phyloP scores from a whole-genome alignment of 2,113 vertebrate species.

The Lagenorhynchus albirostris region DNA sequence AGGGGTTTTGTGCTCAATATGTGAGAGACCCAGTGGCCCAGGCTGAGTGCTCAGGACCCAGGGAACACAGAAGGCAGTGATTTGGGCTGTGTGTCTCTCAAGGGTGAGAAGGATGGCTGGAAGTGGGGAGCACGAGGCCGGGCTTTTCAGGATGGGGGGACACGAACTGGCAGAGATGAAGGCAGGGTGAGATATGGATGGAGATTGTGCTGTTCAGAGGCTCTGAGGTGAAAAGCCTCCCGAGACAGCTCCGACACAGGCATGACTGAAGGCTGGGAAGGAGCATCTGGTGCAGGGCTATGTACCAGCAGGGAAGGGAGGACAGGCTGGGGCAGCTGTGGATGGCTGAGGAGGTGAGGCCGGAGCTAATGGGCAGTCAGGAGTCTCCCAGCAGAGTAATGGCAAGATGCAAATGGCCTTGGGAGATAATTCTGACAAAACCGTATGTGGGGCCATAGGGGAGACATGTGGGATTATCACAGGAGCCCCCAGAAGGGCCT shows the following conservation, averaged over 20 bases:
- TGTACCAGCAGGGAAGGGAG: background rate
- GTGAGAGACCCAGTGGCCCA: background rate
- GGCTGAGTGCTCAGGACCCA: background rate
- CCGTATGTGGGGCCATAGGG: background rate
- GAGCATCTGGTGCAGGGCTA: background rate
- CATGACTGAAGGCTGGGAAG: background rate
- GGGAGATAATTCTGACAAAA: background rate
- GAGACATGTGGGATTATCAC: background rate
- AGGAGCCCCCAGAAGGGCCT: background rate
- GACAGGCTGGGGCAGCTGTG: background rate
- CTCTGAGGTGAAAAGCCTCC: background rate
- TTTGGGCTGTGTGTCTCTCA: background rate
- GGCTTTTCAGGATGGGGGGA: background rate
- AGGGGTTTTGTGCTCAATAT: background rate
- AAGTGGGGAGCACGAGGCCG: background rate
- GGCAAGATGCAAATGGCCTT: background rate
- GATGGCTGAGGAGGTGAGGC: slow-evolving; percentile 27
- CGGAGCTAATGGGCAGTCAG: background rate
- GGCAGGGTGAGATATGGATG: background rate
- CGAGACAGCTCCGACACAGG: background rate
- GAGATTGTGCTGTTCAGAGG: background rate
- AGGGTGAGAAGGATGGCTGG: background rate
- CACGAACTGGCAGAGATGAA: background rate
- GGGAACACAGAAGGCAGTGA: background rate
- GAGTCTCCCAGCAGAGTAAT: background rate